Percentiles rank a stretch among this genome's conserved stretches.
phyloP scores from a whole-genome alignment of 2,113 vertebrate genomes.

The Ptilorrhoa leucosticta region DNA sequence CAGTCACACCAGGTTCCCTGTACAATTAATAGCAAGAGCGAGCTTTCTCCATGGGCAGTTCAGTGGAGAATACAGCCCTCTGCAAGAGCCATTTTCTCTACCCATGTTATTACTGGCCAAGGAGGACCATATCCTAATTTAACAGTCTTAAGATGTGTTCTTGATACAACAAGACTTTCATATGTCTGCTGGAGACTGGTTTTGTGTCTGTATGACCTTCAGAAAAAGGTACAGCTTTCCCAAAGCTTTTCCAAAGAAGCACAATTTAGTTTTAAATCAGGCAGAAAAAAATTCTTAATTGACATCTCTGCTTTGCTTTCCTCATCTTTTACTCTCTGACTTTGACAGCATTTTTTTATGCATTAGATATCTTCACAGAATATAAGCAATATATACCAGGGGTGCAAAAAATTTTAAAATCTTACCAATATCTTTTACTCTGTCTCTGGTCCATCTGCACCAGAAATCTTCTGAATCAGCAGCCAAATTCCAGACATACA shows the following conservation, averaged over 20 bases:
- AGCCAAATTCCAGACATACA: slow-evolving; percentile 77
- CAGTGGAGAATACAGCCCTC: background rate
- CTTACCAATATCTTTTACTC: slow-evolving; percentile 74
- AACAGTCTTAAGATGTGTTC: background rate
- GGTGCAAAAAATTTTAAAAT: background rate
- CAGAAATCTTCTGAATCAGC: slow-evolving; percentile 75
- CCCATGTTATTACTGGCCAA: background rate
- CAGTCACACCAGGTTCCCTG: background rate
- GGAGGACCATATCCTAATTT: background rate
- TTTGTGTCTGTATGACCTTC: background rate
- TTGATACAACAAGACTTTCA: background rate
- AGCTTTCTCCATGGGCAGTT: background rate
- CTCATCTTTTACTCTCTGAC: background rate
- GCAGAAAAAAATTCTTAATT: background rate
- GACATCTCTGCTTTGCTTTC: background rate
- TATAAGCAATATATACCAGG: background rate
- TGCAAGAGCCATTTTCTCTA: background rate
- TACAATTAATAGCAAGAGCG: background rate
- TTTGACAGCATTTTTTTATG: background rate
- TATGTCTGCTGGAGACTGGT: background rate
- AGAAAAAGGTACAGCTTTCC: background rate
- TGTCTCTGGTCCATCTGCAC: slow-evolving; percentile 74
- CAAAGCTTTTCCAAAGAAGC: background rate
- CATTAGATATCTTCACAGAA: background rate
- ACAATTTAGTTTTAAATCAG: background rate